These are phyloP conservation scores for Chloropsis hardwickii DNA, from an alignment of 2,113 vertebrate species.

Conservation along the genomic window DNA sequence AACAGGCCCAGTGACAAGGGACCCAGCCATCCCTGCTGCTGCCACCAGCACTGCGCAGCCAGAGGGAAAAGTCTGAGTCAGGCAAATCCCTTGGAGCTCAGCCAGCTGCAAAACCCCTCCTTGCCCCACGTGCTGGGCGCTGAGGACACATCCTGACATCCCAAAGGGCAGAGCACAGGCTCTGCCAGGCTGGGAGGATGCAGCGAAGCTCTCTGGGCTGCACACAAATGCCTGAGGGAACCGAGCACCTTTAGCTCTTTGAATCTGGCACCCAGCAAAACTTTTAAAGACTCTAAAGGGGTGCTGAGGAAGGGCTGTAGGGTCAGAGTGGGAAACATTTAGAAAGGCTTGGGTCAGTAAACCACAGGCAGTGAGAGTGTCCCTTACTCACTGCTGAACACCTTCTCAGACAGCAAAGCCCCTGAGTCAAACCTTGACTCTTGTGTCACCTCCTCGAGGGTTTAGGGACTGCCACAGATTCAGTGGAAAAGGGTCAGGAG, in stretches of 20 bases:
- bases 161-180: neutral
- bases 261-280: neutral
- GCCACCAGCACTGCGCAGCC: neutral
- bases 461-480: neutral
- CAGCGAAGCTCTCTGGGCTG: neutral
- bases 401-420: neutral
- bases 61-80: neutral
- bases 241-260: neutral
- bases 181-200: neutral
- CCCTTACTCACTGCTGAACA: neutral
- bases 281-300: neutral
- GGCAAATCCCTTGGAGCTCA: neutral
- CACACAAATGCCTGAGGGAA: neutral
- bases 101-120: neutral
- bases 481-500: neutral
- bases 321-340: neutral
- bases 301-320: neutral
- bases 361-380: fast-evolving
- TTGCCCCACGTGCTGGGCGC: neutral
- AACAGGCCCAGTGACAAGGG: fast-evolving
- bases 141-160: fast-evolving
- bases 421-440: neutral
- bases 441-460: fast-evolving
- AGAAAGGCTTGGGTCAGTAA: neutral
- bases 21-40: neutral